Evolutionary conservation across 2,888 invertebrate species (phyloP), one percentile per base, ranked within the genome.

Genomic region (Eustalomyia histrio): DNA sequence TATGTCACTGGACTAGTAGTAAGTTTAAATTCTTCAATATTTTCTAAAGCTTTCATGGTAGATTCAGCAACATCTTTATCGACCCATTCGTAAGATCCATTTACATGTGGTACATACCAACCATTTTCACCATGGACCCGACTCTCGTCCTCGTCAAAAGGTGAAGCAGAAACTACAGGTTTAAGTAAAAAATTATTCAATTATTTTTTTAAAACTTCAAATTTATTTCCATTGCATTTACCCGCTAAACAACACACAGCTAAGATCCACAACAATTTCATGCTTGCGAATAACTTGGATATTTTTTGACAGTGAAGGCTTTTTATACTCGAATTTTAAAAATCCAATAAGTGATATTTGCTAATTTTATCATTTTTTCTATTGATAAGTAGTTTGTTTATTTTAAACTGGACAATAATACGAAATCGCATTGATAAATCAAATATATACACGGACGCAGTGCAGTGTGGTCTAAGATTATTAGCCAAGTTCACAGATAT

Each of bases 61-160:
- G 16, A 1, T 18, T 76, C 76, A n/a, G 74, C 80, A 2, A 80
- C 76, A n/a, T 79, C 72, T 29, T 43, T 52, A 16, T 75, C 67
- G 33, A 85, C 53, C 84, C 85, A 85, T 1, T 60, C 33, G 35
- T 78, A 79, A 12, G 76, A 75, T 12, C 80, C 79, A 76, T 84
- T 74, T 1, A 18, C 2, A 24, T 64, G 61, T 3, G 85, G 85
- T 12, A 85, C 75, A 80, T 83, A 84, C 85, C 85, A 85, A n/a
- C 85, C 85, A 55, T 83, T 84, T 53, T 84, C 83, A 16, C 84
- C 84, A 67, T 83, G 55, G 14, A 79, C 60, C 5, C 74, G 83
- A 1, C 24, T 47, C 1, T 53, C 52, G 3, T 85, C 84, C 43
- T 79, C 55, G 1, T 35, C 50, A 21, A 71, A 67, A 14, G 52